Evolutionary conservation across 2,797 vertebrate genomes (phyloP), one percentile per base, ranked within the genome.

Genomic region (Phyllotis vaccarum): DNA sequence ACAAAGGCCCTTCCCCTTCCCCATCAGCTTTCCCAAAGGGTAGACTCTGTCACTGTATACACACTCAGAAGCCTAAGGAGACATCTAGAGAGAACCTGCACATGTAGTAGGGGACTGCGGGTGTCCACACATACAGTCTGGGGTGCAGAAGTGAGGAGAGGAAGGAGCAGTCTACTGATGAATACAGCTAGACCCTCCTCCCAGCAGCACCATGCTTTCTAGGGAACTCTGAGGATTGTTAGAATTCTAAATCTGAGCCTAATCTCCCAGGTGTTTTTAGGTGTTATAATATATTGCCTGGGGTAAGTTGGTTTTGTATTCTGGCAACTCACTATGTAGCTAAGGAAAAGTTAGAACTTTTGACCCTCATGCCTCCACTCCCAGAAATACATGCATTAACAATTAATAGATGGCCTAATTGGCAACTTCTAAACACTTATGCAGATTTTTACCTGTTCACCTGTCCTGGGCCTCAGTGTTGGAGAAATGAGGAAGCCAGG

Each of bases 241-340:
- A 81, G n/a, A 64, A 66, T 72, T 86, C 88, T 90, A 81, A 87
- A 85, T 66, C 43, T 90, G 70, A 94, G n/a, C 64, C 76, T 76
- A 34, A 89, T 70, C 40, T 34, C 75, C 37, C 58, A 78, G 68
- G 27, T 22, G 17, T 13, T 75, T 60, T 58, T 72, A 49, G 86
- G 22, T 12, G 19, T 12, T 86, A 40, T 7, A 70, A 34, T 56
- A 29, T 87, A 56, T 31, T 86, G 52, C 1, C 56, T 72, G 56
- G n/a, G 22, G 27, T 72, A 56, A 56, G 40, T 21, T 80, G 24
- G 64, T 87, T 43, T 78, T 64, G 64, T 31, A 40, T 56, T n/a
- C 27, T n/a, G 52, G 66, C 5, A 72, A 56, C 37, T 72, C 49
- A 72, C 22, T 56, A 12, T 54, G 49, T 40, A 72, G n/a, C 52